Percentiles rank a stretch among this genome's conserved stretches.
Evolutionary conservation across 37 sponge, comb jelly and placozoan genomes (phyloP).

Genomic region (Corticium candelabrum): DNA sequence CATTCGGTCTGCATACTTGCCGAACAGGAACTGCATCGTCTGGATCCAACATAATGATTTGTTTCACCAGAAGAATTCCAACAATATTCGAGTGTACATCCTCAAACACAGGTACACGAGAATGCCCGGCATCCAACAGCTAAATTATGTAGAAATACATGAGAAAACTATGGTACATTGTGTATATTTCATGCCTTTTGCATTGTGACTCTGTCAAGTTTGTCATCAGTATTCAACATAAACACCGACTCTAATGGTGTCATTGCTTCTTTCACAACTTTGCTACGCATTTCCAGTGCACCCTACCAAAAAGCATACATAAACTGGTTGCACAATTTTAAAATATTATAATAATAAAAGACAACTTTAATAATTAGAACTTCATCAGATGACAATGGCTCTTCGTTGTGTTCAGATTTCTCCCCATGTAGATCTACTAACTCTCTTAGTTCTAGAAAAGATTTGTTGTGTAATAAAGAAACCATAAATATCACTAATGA

Average conservation of each 20-base stretch:
- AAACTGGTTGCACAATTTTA: no score
- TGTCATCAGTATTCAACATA: constrained; percentile 36
- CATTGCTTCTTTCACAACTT: constrained; percentile 65
- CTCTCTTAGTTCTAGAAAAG: constrained; percentile 44
- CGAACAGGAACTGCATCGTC: constrained; percentile 28
- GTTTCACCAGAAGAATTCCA: constrained; percentile 62
- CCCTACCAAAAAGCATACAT: constrained; percentile 18
- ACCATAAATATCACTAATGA: background rate
- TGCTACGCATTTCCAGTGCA: constrained; percentile 71
- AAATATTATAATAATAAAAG: no score
- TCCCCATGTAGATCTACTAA: constrained; percentile 60
- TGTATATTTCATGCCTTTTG: background rate
- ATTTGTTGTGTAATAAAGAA: background rate
- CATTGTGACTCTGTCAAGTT: constrained; percentile 27
- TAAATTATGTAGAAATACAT: constrained; percentile 5
- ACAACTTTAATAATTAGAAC: constrained; percentile 64
- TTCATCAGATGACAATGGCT: constrained; percentile 66
- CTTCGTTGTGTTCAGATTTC: constrained; percentile 33
- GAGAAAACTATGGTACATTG: background rate
- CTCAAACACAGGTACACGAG: constrained; percentile 58
- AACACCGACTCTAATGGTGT: constrained; percentile 61
- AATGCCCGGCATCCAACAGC: constrained; percentile 46
- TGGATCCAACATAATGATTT: constrained; percentile 54
- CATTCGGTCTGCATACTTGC: constrained; percentile 1
- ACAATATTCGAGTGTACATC: constrained; percentile 26